Evolutionary conservation across 2,113 vertebrate genomes (phyloP).

Genomic region (Esox niger): DNA sequence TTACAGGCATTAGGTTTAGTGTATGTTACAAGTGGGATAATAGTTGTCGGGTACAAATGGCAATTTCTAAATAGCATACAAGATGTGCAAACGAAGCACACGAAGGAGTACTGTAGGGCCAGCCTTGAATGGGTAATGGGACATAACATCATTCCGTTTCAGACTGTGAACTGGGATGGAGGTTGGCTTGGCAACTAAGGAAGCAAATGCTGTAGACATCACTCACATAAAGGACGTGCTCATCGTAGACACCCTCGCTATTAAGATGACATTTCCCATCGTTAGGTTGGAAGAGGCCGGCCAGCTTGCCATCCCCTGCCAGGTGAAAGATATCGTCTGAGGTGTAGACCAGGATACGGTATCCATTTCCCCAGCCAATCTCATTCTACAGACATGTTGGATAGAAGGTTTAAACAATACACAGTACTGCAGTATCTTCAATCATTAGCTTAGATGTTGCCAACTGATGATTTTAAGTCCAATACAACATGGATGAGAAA

Average conservation of each 20-base stretch:
- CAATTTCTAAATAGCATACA: too few species aligned
- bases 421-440: neutral
- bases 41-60: too few species aligned
- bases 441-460: too few species aligned
- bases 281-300: constrained; percentile 76
- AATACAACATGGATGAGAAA: too few species aligned
- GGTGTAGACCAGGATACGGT: constrained; percentile 76
- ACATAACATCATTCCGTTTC: too few species aligned
- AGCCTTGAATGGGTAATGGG: too few species aligned
- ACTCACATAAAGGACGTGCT: neutral
- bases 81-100: too few species aligned
- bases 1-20: too few species aligned
- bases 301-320: constrained; percentile 79
- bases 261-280: constrained; percentile 77
- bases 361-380: constrained; percentile 81
- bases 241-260: constrained; percentile 66
- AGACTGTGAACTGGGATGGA: neutral
- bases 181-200: too few species aligned
- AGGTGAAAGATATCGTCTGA: constrained; percentile 81
- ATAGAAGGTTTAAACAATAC: neutral
- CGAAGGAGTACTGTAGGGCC: too few species aligned
- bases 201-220: neutral
- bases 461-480: too few species aligned
- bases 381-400: constrained; percentile 58
- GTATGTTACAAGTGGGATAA: too few species aligned